Evolutionary conservation across 2,113 vertebrate genomes (phyloP).

Genomic region (Serinus canaria): DNA sequence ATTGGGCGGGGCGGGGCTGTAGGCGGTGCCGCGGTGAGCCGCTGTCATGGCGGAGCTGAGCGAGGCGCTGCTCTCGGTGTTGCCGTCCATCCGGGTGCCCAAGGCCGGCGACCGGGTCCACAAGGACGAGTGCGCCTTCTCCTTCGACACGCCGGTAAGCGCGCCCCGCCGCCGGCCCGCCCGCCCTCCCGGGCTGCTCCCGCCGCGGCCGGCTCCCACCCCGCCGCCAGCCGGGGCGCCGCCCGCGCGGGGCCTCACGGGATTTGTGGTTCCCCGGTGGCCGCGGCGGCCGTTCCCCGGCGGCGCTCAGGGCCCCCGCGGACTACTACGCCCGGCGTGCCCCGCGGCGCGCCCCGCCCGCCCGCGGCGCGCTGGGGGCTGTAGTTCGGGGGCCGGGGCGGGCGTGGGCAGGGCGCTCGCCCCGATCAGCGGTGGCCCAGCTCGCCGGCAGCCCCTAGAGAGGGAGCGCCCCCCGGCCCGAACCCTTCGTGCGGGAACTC

Average conservation of each 20-base stretch:
- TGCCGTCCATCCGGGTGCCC: constrained; percentile 92
- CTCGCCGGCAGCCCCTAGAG: no score
- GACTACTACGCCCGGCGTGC: not conserved
- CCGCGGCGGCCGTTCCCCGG: not conserved
- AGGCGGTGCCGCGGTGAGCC: constrained; percentile 59
- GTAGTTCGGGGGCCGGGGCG: not conserved
- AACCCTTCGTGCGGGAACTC: not conserved
- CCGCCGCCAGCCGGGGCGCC: not conserved
- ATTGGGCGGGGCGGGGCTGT: constrained; percentile 46
- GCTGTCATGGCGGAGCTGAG: constrained; percentile 92
- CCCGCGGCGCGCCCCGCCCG: not conserved
- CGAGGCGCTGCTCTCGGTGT: constrained; percentile 91
- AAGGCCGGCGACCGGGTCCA: constrained; percentile 95
- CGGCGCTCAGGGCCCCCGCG: not conserved
- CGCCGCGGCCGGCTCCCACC: not conserved
- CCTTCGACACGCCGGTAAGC: constrained; percentile 92
- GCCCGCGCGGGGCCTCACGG: not conserved
- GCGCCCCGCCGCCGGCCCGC: not conserved
- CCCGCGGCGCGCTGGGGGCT: not conserved
- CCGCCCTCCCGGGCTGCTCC: not conserved
- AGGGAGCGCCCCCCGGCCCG: not conserved
- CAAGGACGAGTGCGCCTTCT: constrained; percentile 98
- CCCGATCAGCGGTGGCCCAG: no score
- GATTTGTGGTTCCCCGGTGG: not conserved
- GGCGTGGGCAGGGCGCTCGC: not conserved